Evolutionary conservation across 2,888 invertebrate genomes (phyloP), one percentile per base, ranked within the genome.

Genomic region (Volucella bombylans): DNA sequence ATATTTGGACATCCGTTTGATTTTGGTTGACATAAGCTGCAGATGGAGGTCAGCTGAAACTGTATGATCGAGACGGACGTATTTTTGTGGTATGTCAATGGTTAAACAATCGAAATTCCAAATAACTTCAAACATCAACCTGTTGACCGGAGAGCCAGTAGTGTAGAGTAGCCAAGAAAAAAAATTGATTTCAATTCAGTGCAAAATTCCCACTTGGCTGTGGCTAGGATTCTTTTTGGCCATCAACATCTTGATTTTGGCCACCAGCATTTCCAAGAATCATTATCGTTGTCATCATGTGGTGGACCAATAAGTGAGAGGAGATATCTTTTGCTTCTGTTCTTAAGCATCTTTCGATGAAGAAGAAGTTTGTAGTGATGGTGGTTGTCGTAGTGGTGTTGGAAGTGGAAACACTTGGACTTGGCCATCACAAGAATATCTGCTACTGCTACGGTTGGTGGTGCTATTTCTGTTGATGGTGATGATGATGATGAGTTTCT

Each of bases 41-140:
- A 43, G 69, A 82, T 82, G 81, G 72, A 67, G 45, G 65, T 31
- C 64, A 59, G 86, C 82, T 81, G 6, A 59, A 85, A 89, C 90
- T 90, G 90, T 90, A 90, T 91, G 89, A 90, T 91, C 90, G 91
- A 91, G 91, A 91, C 91, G 91, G 89, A 91, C 91, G 88, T 87
- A 18, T 81, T 81, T 68, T 81, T 77, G 72, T 68, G 50, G 15
- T 57, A 18, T 81, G 85, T 68, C 85, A 81, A 76, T 68, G 50
- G 23, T 57, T 69, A 85, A 59, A 77, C 81, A 77, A 81, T 68
- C 38, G 81, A 77, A 81, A 57, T 43, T 47, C 80, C 57, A 73
- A 81, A 41, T 81, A 62, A 12, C 23, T 67, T 62, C 47, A 65
- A 41, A 10, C 73, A 62, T 64, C 67, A 68, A 85, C 80, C 81